Conservation (phyloP, 1,140 invertebrate species). For the Saccostrea glomerata region DNA sequence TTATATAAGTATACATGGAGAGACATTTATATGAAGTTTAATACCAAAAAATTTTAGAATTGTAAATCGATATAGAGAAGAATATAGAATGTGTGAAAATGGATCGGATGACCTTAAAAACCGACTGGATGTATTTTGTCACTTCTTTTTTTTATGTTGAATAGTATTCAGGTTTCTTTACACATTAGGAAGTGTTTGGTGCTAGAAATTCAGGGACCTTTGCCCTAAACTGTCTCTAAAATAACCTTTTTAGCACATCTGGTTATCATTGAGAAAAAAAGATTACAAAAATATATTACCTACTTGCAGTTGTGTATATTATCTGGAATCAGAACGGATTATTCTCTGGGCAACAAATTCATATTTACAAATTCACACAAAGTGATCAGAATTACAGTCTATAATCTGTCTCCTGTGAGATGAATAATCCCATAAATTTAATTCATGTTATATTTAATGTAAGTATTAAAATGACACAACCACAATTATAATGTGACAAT, state of each 20-base stretch:
- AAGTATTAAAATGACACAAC: not conserved
- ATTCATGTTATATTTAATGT: not conserved
- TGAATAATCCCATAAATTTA: not conserved
- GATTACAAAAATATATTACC: not conserved
- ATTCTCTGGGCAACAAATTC: not conserved
- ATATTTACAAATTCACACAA: not conserved
- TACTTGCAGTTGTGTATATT: not conserved
- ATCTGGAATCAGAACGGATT: not conserved
- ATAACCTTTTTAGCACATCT: not conserved
- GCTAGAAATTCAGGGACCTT: not conserved
- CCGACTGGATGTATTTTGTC: not conserved
- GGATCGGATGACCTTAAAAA: not conserved
- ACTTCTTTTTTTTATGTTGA: not conserved
- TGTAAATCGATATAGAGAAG: not conserved
- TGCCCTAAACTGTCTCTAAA: not conserved
- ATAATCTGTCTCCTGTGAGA: not conserved
- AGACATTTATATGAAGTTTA: not conserved
- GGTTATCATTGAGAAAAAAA: not conserved
- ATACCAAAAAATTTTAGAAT: not conserved
- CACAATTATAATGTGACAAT: not conserved
- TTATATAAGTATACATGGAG: not conserved
- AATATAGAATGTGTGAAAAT: slow-evolving; percentile 3
- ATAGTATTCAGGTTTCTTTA: not conserved
- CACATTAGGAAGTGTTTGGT: not conserved
- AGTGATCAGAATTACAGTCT: not conserved